Conservation (phyloP, 2,113 vertebrate genomes). For the Toxostoma redivivum region DNA sequence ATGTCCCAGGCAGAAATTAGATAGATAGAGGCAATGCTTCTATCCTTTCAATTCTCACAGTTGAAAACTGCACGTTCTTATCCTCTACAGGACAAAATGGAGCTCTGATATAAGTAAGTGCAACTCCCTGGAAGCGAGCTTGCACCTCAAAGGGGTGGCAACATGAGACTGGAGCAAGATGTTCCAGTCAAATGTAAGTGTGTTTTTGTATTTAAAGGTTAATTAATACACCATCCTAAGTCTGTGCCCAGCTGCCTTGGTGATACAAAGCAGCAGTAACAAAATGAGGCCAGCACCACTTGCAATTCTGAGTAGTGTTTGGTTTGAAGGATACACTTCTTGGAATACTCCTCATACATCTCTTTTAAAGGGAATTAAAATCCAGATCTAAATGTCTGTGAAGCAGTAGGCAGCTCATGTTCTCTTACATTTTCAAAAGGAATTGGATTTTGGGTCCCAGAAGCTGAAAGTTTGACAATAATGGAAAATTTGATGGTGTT, state of each 20-base stretch:
- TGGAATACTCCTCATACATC: background rate
- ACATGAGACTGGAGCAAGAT: background rate
- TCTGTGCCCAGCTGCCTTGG: background rate
- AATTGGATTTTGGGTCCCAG: background rate
- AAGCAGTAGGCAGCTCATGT: rapidly evolving
- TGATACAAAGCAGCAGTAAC: background rate
- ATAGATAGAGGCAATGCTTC: background rate
- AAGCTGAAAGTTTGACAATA: background rate
- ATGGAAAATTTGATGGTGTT: background rate
- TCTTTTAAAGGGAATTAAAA: background rate
- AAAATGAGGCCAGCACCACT: background rate
- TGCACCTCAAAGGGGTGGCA: background rate
- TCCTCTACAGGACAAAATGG: background rate
- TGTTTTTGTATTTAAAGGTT: background rate
- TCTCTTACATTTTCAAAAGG: background rate
- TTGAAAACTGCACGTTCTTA: background rate
- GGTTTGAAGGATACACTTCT: background rate
- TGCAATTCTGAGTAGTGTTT: background rate
- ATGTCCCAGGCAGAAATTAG: background rate
- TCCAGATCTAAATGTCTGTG: background rate
- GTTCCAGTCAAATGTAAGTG: background rate
- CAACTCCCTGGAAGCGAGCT: background rate
- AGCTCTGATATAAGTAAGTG: background rate
- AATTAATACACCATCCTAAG: background rate
- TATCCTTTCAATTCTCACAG: background rate